Base-by-base conservation (phyloP, 1,140 invertebrate species). In the Anagrus nilaparvatae region DNA sequence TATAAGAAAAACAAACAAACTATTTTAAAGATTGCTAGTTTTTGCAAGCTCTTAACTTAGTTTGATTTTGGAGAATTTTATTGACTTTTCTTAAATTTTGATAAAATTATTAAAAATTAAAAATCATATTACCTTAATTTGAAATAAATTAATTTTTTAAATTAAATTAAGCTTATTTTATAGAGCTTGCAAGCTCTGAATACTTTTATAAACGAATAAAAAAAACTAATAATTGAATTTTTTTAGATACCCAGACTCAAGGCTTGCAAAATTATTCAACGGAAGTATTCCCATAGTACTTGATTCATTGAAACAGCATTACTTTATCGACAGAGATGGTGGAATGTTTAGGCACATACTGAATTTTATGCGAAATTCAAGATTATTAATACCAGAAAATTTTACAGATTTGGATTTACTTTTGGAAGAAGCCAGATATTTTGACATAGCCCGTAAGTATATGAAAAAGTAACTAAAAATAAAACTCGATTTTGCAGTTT, bases 261-360 rank as follows among this genome's bases (percentile, higher is more conserved):
- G 82, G 51, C 72, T 97, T 47, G 89, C 88, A 1, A 85, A 87
- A 62, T 78, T 97, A 56, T 97, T 97, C 69, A 96, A 94, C 58
- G 94, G 93, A n/a, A 84, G 78, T 49, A 93, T 96, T 53, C 93
- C 94, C 1, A 96, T 97, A 49, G 91, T 97, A 3, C 67, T 97
- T 54, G 94, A 97, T 60, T 91, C 87, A 4, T 68, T 97, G 50
- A 97, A 97, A 62, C 94, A 97, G 60, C 94, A 97, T 60, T 97
- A 97, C 65, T 97, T 97, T 72, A 96, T 97, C 50, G 93, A 97
- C 69, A 76, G 92, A 44, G 91, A 96, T 56, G 91, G 91, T 1
- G 84, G 83, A 34, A 92, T 95, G 87, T 97, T 96, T 68, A 77
- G 92, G 14, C 90, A 96, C 63, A 88, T 97, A 56, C 72, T 97